phyloP scores from a whole-genome alignment of 1,140 invertebrate genomes.

The Tigriopus japonicus region DNA sequence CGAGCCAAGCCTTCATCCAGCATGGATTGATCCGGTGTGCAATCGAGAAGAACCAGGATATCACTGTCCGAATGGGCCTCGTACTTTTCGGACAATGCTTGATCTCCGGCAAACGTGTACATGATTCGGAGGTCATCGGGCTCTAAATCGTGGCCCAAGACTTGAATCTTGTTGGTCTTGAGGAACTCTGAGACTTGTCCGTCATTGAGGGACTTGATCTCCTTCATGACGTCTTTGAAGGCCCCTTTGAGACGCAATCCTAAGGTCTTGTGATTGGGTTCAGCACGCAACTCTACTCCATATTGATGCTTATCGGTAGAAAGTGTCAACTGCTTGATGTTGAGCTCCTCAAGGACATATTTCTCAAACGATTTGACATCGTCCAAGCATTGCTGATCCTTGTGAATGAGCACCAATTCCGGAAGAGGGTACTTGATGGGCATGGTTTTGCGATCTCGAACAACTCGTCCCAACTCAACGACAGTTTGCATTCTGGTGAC shows the following conservation, averaged over 20 bases:
- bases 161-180: slow-evolving; percentile 42
- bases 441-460: slow-evolving; percentile 78
- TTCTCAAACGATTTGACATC: slow-evolving; percentile 58
- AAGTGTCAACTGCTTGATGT: slow-evolving; percentile 67
- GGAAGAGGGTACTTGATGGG: slow-evolving; percentile 92
- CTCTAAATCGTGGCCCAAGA: slow-evolving; percentile 54
- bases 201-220: slow-evolving; percentile 60
- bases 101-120: slow-evolving; percentile 43
- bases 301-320: slow-evolving; percentile 83
- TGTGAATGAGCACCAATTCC: slow-evolving; percentile 84
- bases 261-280: slow-evolving; percentile 74
- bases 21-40: slow-evolving; percentile 58
- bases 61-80: slow-evolving; percentile 77
- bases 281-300: slow-evolving; percentile 75
- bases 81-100: slow-evolving; percentile 43
- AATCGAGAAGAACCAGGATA: slow-evolving; percentile 46
- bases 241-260: slow-evolving; percentile 70
- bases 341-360: slow-evolving; percentile 86
- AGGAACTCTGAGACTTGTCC: slow-evolving; percentile 57
- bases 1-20: slow-evolving; percentile 75
- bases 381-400: slow-evolving; percentile 52
- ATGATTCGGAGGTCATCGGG: slow-evolving; percentile 65
- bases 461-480: slow-evolving; percentile 77
- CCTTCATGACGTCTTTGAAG: slow-evolving; percentile 66
- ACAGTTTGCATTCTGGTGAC: slow-evolving; percentile 84